phyloP scores from a whole-genome alignment of 2,888 invertebrate species.

The Conus canariensis region DNA sequence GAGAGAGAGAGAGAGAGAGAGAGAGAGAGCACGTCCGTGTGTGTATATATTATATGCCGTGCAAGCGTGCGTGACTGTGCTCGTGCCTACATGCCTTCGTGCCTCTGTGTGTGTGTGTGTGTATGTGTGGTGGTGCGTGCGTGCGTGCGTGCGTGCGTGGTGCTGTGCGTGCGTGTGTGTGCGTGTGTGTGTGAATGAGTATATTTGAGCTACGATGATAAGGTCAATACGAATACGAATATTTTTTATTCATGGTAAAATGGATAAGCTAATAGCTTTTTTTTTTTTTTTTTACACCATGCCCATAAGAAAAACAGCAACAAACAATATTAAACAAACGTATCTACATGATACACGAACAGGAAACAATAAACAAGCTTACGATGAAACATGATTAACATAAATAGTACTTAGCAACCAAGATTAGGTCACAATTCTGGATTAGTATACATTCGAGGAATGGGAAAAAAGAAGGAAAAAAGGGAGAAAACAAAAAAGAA shows the following conservation, averaged over 20 bases:
- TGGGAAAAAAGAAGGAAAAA: too few species aligned
- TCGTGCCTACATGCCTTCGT: background rate
- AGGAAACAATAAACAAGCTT: background rate
- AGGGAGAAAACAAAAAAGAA: too few species aligned
- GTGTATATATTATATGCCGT: background rate
- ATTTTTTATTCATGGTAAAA: too few species aligned
- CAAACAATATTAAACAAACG: too few species aligned
- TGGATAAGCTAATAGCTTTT: too few species aligned
- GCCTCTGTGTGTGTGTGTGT: slow-evolving; percentile 13
- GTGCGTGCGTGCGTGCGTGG: background rate
- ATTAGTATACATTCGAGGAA: too few species aligned
- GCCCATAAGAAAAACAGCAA: too few species aligned
- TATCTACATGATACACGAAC: background rate
- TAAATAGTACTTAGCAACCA: too few species aligned
- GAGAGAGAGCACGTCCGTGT: background rate
- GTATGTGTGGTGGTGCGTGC: background rate
- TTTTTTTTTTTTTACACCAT: too few species aligned
- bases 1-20: background rate
- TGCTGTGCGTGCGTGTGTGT: background rate
- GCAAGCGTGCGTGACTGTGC: slow-evolving; percentile 1
- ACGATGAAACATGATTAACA: background rate
- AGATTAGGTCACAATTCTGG: background rate
- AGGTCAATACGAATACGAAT: background rate
- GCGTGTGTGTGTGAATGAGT: background rate
- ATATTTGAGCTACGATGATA: background rate